Base-by-base conservation (phyloP, 2,113 vertebrate genomes). In the Seriola quinqueradiata region DNA sequence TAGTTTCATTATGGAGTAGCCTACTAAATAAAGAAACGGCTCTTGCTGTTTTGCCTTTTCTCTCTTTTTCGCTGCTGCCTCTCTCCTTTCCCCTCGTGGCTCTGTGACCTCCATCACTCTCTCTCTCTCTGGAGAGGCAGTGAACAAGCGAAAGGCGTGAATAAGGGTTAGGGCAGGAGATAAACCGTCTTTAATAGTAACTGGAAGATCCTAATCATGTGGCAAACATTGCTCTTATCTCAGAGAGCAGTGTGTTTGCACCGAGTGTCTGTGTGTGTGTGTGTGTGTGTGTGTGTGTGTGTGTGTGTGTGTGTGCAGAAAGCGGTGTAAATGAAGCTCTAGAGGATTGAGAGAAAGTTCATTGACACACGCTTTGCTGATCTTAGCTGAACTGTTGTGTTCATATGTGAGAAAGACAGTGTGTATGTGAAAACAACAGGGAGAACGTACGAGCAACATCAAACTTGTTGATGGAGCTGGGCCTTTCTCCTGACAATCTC, bases 141-240 rank as follows among this genome's bases (percentile, higher is more conserved):
- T 57, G 57, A 85, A 60, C 74, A 67, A 80, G 84, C n/a, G 1
- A 75, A 82, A 88, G 70, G 28, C 46, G 60, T 63, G 81, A 83
- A 84, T 74, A 75, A 77, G 86, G 68, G 83, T 77, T 68, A 75
- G 76, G 44, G 57, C 74, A 36, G 70, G 55, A 90, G 91, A 95
- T 92, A 92, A 90, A 90, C 42, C 52, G 67, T 65, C 83, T 94
- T 92, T 92, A 94, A 91, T 87, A 90, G 83, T 89, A 92, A 94
- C 89, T 83, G 79, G 70, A 77, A 94, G 92, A 93, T 94, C 82
- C 64, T 81, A 87, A 94, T 93, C 91, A 57, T 25, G 77, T 83
- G 88, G 84, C 70, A 80, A 92, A 89, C 88, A 85, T 83, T 57
- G 89, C 88, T 87, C 79, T 93, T 93, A 93, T 94, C 94, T 90